These are phyloP conservation scores for Aphelocoma californica DNA, from an alignment of 2,797 vertebrate genomes.

Conservation along the genomic window DNA sequence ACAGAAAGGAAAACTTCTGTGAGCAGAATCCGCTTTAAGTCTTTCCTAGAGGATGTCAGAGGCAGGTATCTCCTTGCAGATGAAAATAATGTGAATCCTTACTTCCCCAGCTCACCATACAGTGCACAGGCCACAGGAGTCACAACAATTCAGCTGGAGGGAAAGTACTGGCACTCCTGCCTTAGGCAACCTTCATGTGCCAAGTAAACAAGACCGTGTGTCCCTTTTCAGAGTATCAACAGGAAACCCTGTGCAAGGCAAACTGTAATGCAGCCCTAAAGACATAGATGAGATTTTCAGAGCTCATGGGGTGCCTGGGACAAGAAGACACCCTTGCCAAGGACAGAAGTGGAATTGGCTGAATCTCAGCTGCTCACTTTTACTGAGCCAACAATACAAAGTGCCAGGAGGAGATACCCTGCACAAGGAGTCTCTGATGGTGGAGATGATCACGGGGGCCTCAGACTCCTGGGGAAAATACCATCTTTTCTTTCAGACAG, in stretches of 20 bases:
- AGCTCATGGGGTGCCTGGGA: not conserved
- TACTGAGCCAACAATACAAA: not conserved
- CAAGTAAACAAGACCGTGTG: not conserved
- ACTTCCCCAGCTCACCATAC: not conserved
- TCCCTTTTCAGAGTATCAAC: not conserved
- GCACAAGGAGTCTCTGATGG: not conserved
- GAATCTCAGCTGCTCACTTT: not conserved
- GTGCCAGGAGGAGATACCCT: not conserved
- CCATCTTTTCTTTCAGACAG: not conserved
- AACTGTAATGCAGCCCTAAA: not conserved
- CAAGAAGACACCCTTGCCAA: not conserved
- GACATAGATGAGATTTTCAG: not conserved
- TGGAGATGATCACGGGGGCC: not conserved
- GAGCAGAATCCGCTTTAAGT: not conserved
- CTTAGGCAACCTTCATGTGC: not conserved
- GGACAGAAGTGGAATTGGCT: not conserved
- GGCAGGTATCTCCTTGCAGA: not conserved
- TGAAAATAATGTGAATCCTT: not conserved
- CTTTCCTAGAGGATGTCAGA: not conserved
- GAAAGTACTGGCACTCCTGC: not conserved
- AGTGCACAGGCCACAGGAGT: not conserved
- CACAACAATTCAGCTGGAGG: not conserved
- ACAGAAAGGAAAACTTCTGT: slow-evolving; percentile 6
- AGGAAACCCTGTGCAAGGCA: not conserved
- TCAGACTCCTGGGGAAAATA: not conserved